Conservation (phyloP, 2,113 vertebrate genomes). For the Bambusicola thoracicus region DNA sequence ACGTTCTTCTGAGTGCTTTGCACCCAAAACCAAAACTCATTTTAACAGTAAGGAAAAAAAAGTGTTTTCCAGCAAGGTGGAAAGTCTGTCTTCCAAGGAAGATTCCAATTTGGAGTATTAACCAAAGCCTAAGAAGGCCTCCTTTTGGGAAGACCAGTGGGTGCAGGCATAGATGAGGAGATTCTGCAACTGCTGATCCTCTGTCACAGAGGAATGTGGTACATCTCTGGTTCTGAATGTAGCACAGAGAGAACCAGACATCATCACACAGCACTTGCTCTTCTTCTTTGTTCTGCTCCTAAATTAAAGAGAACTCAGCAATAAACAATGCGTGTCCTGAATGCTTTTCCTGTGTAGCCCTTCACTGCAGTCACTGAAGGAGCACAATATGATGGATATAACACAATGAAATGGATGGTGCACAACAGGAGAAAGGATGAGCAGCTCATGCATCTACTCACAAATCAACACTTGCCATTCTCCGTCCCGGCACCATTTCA, state of each 20-base stretch:
- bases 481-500: neutral
- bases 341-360: neutral
- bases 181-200: neutral
- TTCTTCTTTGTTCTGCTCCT: neutral
- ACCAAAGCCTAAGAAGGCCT: neutral
- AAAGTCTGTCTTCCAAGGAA: neutral
- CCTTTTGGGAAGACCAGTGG: neutral
- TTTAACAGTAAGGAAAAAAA: neutral
- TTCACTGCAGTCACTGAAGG: neutral
- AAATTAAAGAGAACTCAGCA: neutral
- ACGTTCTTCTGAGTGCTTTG: neutral
- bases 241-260: neutral
- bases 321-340: neutral
- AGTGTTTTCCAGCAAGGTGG: neutral
- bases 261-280: neutral
- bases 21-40: neutral
- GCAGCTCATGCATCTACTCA: neutral
- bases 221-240: neutral
- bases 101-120: neutral
- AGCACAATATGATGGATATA: neutral
- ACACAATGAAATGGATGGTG: neutral
- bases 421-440: neutral
- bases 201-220: neutral
- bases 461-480: neutral
- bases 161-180: neutral